Base-by-base conservation (phyloP, 2,797 vertebrate species). In the Hippopotamyrus pictus region DNA sequence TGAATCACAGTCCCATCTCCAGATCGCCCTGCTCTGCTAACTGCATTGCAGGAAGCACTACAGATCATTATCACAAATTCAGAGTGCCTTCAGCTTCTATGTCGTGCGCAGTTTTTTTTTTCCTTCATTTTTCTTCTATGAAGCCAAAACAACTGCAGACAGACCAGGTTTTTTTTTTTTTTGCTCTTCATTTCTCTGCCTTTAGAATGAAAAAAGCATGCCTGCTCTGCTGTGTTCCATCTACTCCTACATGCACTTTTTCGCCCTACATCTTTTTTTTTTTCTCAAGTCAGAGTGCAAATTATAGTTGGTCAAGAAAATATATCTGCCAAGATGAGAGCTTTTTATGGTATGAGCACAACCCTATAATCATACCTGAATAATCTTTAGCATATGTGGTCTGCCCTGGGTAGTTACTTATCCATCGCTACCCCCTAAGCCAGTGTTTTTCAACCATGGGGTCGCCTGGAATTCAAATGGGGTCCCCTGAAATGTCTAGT, bases 291-390 rank as follows among this genome's bases (percentile, higher is more conserved):
- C 73, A 79, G 37, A 79, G 33, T 41, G 73, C 73, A 37, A 79
- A 79, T 79, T 79, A 79, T 37, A 79, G 73, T 79, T 79, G 73
- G 73, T 44, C 73, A 79, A 79, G 37, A 79, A 79, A 79, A 79
- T 79, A 79, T 79, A 79, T 44, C 73, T 79, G 73, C 73, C 37
- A 79, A 37, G 37, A 79, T 79, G 73, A 19, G 73, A 79, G 73
- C 73, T 79, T 79, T 79, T 79, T 79, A 44, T 79, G 73, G 73
- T 79, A 79, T 79, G 73, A 37, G 33, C 37, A 79, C 33, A 79
- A 79, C 73, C 73, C 73, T 79, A 37, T 79, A 79, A 79, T 79
- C 73, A 79, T 79, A 37, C 73, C 37, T 79, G 73, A 79, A 44
- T 79, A 79, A 79, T 79, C 33, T 44, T 79, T 79, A 79, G 73